phyloP scores from a whole-genome alignment of 2,797 vertebrate species.

The Acanthiza pusilla region DNA sequence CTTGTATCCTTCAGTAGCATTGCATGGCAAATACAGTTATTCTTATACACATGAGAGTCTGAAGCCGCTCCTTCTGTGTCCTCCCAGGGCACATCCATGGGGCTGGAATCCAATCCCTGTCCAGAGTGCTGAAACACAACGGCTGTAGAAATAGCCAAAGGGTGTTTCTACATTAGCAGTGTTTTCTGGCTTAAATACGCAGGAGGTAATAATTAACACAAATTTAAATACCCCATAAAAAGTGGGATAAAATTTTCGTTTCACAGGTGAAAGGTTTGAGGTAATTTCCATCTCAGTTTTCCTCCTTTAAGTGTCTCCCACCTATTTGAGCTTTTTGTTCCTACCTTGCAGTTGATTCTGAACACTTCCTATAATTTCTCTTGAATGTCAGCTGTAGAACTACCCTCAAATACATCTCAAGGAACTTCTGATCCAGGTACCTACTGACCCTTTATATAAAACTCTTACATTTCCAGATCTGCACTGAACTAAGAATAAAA shows the following conservation, averaged over 20 bases:
- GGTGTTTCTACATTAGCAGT: not conserved
- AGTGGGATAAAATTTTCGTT: not conserved
- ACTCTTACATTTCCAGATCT: not conserved
- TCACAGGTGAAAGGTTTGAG: not conserved
- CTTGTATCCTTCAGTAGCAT: not conserved
- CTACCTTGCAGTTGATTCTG: not conserved
- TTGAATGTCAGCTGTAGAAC: not conserved
- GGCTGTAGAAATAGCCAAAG: rapidly evolving
- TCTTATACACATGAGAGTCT: not conserved
- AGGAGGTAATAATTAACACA: not conserved
- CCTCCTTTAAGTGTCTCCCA: not conserved
- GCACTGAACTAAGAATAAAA: not conserved
- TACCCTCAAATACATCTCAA: not conserved
- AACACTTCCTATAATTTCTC: not conserved
- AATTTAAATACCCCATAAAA: not conserved
- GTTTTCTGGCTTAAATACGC: not conserved
- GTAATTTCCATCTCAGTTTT: not conserved
- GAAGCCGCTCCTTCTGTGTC: rapidly evolving
- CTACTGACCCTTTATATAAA: not conserved
- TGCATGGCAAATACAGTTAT: not conserved
- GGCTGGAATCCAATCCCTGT: not conserved
- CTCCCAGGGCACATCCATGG: rapidly evolving
- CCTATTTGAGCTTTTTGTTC: not conserved
- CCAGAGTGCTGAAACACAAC: not conserved
- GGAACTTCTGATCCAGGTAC: not conserved